A percentile compares a stretch with the other conserved stretches of the same genome.
Conservation (phyloP, 2,888 invertebrate genomes). For the Homarus gammarus region DNA sequence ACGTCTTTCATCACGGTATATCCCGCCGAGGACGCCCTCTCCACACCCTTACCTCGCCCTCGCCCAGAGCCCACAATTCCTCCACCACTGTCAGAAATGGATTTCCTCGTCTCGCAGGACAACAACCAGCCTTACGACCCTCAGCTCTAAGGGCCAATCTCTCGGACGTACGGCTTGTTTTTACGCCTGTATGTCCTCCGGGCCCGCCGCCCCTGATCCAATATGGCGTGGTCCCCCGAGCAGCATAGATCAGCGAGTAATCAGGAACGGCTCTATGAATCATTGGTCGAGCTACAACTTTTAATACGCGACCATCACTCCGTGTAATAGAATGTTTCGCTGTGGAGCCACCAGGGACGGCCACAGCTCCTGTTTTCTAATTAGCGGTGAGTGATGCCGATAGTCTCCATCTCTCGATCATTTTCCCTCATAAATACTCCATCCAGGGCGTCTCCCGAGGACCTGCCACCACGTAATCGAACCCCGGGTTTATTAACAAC, state of each 20-base stretch:
- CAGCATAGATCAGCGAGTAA: constrained; percentile 64
- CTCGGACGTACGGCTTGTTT: neutral
- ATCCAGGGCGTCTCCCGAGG: neutral
- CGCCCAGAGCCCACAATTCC: constrained; percentile 24
- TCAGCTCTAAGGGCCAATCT: neutral
- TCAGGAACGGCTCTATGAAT: constrained; percentile 62
- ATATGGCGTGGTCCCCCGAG: constrained; percentile 64
- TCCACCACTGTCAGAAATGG: neutral
- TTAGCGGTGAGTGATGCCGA: constrained; percentile 26
- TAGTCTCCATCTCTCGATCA: neutral
- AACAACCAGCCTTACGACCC: neutral
- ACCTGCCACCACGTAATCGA: neutral
- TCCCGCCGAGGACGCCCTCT: constrained; percentile 17
- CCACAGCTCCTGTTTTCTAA: constrained; percentile 13
- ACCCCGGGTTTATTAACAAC: neutral
- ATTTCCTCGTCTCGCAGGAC: neutral
- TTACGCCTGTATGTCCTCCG: constrained; percentile 39
- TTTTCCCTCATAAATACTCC: neutral
- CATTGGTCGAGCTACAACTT: constrained; percentile 62
- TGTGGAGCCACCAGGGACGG: constrained; percentile 36
- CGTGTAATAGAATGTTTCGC: constrained; percentile 66
- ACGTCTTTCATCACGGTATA: constrained; percentile 55
- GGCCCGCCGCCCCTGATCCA: constrained; percentile 64
- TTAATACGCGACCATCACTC: constrained; percentile 64
- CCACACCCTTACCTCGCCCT: constrained; percentile 29